Evolutionary conservation across 2,797 vertebrate genomes (phyloP).

Genomic region (Spondyliosoma cantharus): DNA sequence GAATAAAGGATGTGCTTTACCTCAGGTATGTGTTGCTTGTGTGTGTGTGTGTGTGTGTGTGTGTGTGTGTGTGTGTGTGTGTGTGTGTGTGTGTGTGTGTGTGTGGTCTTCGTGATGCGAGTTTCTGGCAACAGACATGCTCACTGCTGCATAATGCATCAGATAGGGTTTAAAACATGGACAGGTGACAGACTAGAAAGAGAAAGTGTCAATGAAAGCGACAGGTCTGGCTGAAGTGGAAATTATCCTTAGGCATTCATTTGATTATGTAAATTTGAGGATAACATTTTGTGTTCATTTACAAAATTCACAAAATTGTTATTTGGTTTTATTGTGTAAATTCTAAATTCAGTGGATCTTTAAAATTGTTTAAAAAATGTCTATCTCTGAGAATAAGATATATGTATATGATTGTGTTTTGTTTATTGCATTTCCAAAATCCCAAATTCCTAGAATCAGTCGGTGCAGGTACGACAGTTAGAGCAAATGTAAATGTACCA

Average conservation of each 20-base stretch:
- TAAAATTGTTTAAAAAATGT: background rate
- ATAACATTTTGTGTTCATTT: background rate
- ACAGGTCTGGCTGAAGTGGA: background rate
- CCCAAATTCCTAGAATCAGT: background rate
- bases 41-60: slow-evolving; percentile 30
- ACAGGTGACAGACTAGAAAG: slow-evolving; percentile 52
- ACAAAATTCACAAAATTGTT: background rate
- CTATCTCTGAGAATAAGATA: background rate
- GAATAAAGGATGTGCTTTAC: slow-evolving; percentile 74
- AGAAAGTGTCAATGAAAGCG: slow-evolving; percentile 31
- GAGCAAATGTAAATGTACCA: background rate
- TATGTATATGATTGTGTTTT: background rate
- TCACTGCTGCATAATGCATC: slow-evolving; percentile 73
- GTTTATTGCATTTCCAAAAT: slow-evolving; percentile 1
- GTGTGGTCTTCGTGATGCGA: slow-evolving; percentile 38
- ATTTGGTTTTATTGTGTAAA: background rate
- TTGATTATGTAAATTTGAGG: background rate
- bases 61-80: slow-evolving; percentile 20
- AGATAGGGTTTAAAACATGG: slow-evolving; percentile 43
- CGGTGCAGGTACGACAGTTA: background rate
- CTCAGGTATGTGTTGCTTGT: slow-evolving; percentile 43
- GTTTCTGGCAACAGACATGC: slow-evolving; percentile 44
- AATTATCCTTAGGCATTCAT: background rate
- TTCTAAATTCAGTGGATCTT: background rate
- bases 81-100: slow-evolving; percentile 20